A percentile compares a stretch with the other conserved stretches of the same genome.
Evolutionary conservation across 2,888 invertebrate genomes (phyloP).

Genomic region (Ornithoptera priamus): DNA sequence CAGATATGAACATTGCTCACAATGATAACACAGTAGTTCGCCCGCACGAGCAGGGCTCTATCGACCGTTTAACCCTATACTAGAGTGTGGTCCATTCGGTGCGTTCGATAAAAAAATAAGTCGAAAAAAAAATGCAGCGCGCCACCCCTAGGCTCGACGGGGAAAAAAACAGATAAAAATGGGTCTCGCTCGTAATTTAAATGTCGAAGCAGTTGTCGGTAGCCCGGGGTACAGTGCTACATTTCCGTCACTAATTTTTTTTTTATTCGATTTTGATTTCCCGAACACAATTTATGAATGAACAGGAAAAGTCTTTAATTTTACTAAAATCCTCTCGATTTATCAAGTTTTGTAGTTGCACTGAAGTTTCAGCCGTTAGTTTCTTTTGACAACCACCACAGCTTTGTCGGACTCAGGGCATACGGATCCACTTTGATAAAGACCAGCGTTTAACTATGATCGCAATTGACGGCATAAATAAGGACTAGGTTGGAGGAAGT

Average conservation of each 20-base stretch:
- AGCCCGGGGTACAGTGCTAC: conserved; percentile 52
- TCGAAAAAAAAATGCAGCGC: conserved; percentile 53
- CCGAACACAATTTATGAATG: conserved; percentile 8
- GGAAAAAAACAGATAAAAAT: conserved; percentile 73
- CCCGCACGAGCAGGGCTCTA: conserved; percentile 47
- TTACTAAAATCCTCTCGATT: no score
- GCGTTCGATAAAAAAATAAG: conserved; percentile 54
- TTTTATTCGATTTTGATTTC: conserved; percentile 29
- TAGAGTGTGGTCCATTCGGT: conserved; percentile 53
- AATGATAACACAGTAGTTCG: conserved; percentile 31
- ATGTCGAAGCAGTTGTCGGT: conserved; percentile 70
- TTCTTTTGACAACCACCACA: no score
- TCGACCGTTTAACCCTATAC: conserved; percentile 65
- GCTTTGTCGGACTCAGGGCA: no score
- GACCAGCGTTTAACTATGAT: no score
- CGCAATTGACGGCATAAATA: no score
- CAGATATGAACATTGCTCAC: conserved; percentile 4
- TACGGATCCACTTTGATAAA: no score
- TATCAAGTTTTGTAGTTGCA: no score
- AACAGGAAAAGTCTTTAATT: not conserved
- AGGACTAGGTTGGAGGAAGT: no score
- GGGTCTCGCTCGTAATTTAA: conserved; percentile 75
- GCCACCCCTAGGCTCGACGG: conserved; percentile 72
- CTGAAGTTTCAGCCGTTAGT: no score
- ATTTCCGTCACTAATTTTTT: conserved; percentile 39